A percentile compares a stretch with the other conserved stretches of the same genome.
Conservation (phyloP, 2,113 vertebrate genomes). For the Melanerpes aurifrons region DNA sequence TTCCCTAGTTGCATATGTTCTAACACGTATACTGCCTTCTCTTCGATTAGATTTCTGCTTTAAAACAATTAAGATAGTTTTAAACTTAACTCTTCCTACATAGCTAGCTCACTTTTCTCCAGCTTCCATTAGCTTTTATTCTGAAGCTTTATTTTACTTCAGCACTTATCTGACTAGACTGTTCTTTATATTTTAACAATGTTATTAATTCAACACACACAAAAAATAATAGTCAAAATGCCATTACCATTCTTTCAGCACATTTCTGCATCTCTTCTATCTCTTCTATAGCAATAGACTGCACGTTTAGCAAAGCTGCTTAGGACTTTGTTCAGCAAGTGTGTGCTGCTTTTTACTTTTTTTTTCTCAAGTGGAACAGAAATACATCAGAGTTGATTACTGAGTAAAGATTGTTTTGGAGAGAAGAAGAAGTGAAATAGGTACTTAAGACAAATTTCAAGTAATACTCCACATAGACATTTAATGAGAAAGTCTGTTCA, state of each 20-base stretch:
- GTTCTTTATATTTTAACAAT: neutral
- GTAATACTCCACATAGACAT: neutral
- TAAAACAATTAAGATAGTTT: neutral
- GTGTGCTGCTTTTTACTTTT: neutral
- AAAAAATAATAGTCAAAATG: constrained; percentile 11
- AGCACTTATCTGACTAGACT: neutral
- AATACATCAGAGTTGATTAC: neutral
- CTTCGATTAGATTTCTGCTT: neutral
- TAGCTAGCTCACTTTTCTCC: neutral
- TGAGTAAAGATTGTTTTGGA: neutral
- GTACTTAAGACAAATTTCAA: neutral
- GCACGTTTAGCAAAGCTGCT: neutral
- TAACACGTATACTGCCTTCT: neutral
- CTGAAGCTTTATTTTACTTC: constrained; percentile 1
- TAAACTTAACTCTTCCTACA: neutral
- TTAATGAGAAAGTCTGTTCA: neutral
- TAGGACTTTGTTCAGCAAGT: neutral
- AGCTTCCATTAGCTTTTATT: neutral
- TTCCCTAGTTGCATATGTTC: neutral
- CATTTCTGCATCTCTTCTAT: neutral
- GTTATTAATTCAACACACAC: neutral
- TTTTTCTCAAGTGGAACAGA: neutral
- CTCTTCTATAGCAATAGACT: neutral
- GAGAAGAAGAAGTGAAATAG: neutral
- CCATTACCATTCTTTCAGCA: neutral